Conservation (phyloP, 2,113 vertebrate species). For the Pelodiscus sinensis region DNA sequence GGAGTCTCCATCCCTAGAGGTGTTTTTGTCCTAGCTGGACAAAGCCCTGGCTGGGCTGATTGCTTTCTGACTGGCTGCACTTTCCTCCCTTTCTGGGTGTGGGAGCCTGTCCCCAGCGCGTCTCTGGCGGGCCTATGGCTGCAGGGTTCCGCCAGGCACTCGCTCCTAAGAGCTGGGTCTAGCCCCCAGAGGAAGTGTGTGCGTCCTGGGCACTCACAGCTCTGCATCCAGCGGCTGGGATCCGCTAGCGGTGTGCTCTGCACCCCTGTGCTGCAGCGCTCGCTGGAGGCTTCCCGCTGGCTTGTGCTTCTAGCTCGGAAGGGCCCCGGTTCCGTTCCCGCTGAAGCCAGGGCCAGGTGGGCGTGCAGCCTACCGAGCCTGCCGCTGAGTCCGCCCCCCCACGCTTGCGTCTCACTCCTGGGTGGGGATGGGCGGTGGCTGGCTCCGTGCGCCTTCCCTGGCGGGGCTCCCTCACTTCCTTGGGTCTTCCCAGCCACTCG, state of each 20-base stretch:
- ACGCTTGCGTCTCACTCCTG: background rate
- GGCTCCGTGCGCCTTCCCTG: background rate
- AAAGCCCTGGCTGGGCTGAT: too few species aligned
- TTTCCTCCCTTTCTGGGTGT: constrained; percentile 42
- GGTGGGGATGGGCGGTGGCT: background rate
- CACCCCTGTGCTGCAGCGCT: background rate
- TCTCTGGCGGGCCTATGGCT: too few species aligned
- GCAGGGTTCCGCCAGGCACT: too few species aligned
- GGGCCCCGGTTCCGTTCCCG: background rate
- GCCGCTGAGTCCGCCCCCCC: background rate
- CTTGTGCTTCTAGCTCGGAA: background rate
- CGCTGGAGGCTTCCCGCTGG: background rate
- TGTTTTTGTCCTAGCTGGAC: too few species aligned
- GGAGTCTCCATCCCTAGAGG: too few species aligned
- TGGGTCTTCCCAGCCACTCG: background rate
- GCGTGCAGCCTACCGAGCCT: background rate
- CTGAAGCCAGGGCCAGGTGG: background rate
- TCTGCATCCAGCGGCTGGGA: accelerated
- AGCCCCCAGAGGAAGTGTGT: accelerated
- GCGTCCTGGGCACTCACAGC: background rate
- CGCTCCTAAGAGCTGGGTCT: too few species aligned
- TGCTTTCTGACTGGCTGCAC: background rate
- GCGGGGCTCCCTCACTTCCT: background rate
- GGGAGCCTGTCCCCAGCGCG: background rate
- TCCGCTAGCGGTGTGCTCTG: background rate